Base-by-base conservation (phyloP, 2,888 invertebrate species). In the Pheosia tremula region DNA sequence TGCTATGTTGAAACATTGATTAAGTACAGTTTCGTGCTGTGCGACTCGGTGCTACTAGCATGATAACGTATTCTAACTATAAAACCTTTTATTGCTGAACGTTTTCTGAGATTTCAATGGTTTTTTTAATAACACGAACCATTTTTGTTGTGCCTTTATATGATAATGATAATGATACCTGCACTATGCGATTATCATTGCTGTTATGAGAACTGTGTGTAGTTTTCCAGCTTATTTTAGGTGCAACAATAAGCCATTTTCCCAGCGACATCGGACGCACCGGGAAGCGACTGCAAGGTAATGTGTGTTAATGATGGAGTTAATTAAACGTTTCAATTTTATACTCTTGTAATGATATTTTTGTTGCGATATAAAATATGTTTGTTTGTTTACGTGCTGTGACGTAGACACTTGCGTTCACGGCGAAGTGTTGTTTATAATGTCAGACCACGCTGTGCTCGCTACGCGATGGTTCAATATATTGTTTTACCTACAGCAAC, bases 261-360 rank as follows among this genome's bases (percentile, higher is more conserved):
- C 68, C 60, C 73, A 72, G 72, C 71, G 62, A 67, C 58, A 73
- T 64, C 68, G 71, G 72, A 74, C 70, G 72, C 74, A 70, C 59
- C 71, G 72, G 77, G 78, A 79, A 76, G 69, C 75, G 56, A 68
- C 62, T 50, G 74, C 80, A 85, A 84, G 83, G 86, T 85, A 82
- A 82, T 73, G 75, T 76, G 74, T 77, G 74, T 59, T 74, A 72
- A 74, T 69, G 68, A 75, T 69, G 70, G 69, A 72, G 63, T 68
- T 77, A 68, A 77, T 74, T 68, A 69, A 73, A 69, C 69, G 69
- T 76, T 72, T 69, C 64, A 67, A 67, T 67, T 63, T 64, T 73
- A 59, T 74, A 59, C 43, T 69, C 59, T 59, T 64, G 54, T 74
- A 57, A 64, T 66, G 58, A 62, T 67, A 58, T 63, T 66, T 56